Percentiles rank a stretch among this genome's conserved stretches.
Conservation (phyloP, 53 echinoderm and acorn worm genomes). For the Holothuria leucospilota region DNA sequence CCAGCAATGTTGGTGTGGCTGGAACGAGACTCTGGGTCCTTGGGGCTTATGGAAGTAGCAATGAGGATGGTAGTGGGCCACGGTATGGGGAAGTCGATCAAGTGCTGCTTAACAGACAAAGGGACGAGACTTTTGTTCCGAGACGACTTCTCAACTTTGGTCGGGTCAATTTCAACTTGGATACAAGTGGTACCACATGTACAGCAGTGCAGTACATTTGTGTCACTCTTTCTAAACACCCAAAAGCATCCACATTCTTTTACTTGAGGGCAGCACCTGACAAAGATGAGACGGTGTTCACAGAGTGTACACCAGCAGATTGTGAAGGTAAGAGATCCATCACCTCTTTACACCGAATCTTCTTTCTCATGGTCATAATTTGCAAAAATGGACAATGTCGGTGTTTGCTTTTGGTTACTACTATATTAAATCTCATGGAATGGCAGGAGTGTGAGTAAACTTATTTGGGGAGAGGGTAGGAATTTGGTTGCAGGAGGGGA, state of each 20-base stretch:
- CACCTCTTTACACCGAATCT: neutral
- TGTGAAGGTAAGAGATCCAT: slow-evolving; percentile 87
- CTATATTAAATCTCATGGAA: no score
- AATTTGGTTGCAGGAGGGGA: no score
- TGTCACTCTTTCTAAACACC: slow-evolving; percentile 66
- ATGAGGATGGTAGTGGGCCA: slow-evolving; percentile 67
- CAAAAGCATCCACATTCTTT: slow-evolving; percentile 70
- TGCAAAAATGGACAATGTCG: no score
- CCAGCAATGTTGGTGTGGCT: slow-evolving; percentile 75
- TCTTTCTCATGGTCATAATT: no score
- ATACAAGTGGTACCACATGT: slow-evolving; percentile 82
- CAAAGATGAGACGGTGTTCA: slow-evolving; percentile 73
- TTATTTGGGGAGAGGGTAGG: no score
- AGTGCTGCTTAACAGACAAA: slow-evolving; percentile 68
- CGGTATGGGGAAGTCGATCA: slow-evolving; percentile 62
- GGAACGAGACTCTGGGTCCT: slow-evolving; percentile 79
- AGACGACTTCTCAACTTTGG: slow-evolving; percentile 68
- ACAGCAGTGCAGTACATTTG: slow-evolving; percentile 79
- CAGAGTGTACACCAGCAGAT: slow-evolving; percentile 72
- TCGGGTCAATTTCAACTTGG: slow-evolving; percentile 76
- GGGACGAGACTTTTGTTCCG: slow-evolving; percentile 64
- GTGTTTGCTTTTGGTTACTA: no score
- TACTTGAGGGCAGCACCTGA: slow-evolving; percentile 70
- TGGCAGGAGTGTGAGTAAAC: no score
- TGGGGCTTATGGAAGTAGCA: slow-evolving; percentile 72